Conservation (phyloP, 2,888 invertebrate genomes). For the Xanthorhoe designata region DNA sequence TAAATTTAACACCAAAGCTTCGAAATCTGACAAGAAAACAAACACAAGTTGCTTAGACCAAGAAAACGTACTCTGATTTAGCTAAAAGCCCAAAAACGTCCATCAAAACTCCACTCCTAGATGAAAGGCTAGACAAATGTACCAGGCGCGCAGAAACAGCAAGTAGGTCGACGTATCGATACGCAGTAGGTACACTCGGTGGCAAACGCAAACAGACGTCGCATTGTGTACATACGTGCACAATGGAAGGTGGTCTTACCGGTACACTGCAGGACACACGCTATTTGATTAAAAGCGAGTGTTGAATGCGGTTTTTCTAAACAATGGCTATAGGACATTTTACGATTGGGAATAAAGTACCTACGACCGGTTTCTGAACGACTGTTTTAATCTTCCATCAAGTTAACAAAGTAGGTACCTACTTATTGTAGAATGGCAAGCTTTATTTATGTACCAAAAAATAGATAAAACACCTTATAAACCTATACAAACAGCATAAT, state of each 20-base stretch:
- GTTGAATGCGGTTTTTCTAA: slow-evolving; percentile 11
- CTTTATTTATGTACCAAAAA: neutral
- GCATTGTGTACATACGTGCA: slow-evolving; percentile 45
- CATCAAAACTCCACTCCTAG: slow-evolving; percentile 42
- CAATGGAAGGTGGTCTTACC: slow-evolving; percentile 33
- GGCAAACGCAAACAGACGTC: slow-evolving; percentile 44
- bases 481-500: neutral
- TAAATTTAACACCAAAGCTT: too few species aligned
- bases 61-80: slow-evolving; percentile 11
- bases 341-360: neutral
- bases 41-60: neutral
- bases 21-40: too few species aligned
- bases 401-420: neutral
- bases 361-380: neutral
- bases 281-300: slow-evolving; percentile 30
- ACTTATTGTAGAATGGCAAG: neutral
- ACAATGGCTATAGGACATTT: slow-evolving; percentile 17
- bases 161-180: slow-evolving; percentile 53
- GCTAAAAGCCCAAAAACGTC: slow-evolving; percentile 23
- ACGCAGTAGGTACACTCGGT: slow-evolving; percentile 42
- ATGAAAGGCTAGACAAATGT: slow-evolving; percentile 45
- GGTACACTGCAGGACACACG: slow-evolving; percentile 20
- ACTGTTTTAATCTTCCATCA: neutral
- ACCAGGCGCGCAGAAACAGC: slow-evolving; percentile 54
- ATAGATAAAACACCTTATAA: neutral